Evolutionary conservation across 2,797 vertebrate species (phyloP), one percentile per base, ranked within the genome.

Genomic region (Pantherophis alleghaniensis): DNA sequence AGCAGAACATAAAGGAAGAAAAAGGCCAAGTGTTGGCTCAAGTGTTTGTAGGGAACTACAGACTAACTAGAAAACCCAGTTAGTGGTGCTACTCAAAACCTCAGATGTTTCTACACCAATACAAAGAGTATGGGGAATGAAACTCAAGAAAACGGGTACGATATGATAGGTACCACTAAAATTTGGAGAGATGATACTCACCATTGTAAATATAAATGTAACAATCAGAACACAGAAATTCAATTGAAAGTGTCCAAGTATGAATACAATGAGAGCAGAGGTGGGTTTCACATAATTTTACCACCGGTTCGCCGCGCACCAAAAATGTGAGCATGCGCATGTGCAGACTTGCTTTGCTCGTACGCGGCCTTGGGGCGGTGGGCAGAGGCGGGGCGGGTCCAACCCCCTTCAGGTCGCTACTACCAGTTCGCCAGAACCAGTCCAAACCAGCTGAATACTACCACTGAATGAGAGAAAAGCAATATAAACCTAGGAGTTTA

Each of bases 321-420:
- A 47, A 47, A 47, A 51, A 51, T 51, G 42, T 47, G 42, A 47
- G 42, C 5, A 47, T 47, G 42, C 42, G 5, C 42, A 47, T 5
- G 42, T 5, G 47, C 47, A 51, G 47, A 7, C 47, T 51, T 51
- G 47, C 47, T 51, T 51, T 1, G 6, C 47, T 51, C 1, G 6
- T 7, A 5, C 47, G 7, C 1, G 0, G 47, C 6, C 6, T 51
- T 51, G 47, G 47, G 47, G 47, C 6, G 1, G 6, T 0, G 47
- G 7, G 7, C 47, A 51, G 47, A 51, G 47, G 47, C 6, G 1
- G 47, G 47, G 47, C 6, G 1, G 47, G 47, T 7, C 6, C 47
- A 51, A 5, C 47, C 47, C 47, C 47, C 47, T 6, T 0, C 47
- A 47, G 47, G 5, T 47, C 5, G 1, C 47, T 6, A 47, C 47